Base-by-base conservation (phyloP, 2,797 vertebrate species). In the Tinamus major region DNA sequence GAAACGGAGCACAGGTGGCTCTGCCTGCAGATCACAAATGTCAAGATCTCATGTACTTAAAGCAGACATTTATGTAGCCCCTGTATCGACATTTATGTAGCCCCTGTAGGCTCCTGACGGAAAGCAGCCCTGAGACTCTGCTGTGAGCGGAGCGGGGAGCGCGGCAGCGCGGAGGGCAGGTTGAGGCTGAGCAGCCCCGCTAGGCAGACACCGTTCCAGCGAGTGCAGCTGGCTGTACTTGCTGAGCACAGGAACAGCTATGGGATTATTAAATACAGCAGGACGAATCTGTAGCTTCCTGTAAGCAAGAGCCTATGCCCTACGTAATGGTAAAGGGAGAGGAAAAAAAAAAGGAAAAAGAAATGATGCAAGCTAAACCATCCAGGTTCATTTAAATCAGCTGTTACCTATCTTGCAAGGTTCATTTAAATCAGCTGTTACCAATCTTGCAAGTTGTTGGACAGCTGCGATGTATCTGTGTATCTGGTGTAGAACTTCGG, bases 261-360 rank as follows among this genome's bases (percentile, higher is more conserved):
- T 41, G 70, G 35, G 64, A 59, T 58, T 78, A 75, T 31, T 74
- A 77, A 63, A 85, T 71, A 82, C 79, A 76, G 58, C 21, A 37
- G 31, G 69, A 78, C 0, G 23, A 29, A 65, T 85, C 48, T 26
- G 20, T 16, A 42, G 87, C 61, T 56, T 83, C 39, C 87, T 41
- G 10, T 80, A 67, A 65, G 27, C 13, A 79, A 81, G 49, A 53
- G 5, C 55, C 55, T 64, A 13, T 16, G 21, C 44, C 77, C 75
- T 42, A 10, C 37, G 72, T 89, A 41, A 33, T 64, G 8, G 20
- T 71, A 70, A 85, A 65, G 19, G 27, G 62, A 79, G 23, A 2
- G 4, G 3, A 3, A 11, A 29, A 17, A 44, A 31, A 27, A 13
- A 23, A 9, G 13, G 5, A 3, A 15, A 4, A 26, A 23, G 33